Evolutionary conservation across 2,888 invertebrate species (phyloP).

Genomic region (Anticlea derivata): DNA sequence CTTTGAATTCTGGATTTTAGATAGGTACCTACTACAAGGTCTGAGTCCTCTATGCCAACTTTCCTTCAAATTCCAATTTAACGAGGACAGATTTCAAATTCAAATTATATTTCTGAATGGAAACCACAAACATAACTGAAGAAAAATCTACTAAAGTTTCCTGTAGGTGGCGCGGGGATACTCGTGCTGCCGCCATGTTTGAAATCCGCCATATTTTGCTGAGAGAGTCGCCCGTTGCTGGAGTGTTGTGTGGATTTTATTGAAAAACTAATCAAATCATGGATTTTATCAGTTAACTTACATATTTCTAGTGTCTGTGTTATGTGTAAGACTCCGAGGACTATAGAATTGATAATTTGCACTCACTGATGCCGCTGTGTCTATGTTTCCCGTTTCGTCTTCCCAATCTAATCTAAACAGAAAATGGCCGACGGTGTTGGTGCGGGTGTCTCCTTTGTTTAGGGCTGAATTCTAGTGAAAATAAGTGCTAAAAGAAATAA

Average conservation of each 20-base stretch:
- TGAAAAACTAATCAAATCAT: constrained; percentile 68
- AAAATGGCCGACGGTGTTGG: constrained; percentile 93
- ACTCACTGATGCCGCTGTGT: constrained; percentile 65
- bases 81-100: too few relatives aligned
- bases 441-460: constrained; percentile 93
- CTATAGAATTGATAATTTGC: constrained; percentile 47
- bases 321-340: constrained; percentile 63
- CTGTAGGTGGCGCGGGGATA: constrained; percentile 18
- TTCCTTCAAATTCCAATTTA: too few relatives aligned
- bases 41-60: too few relatives aligned
- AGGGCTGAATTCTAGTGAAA: constrained; percentile 84
- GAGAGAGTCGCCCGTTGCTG: constrained; percentile 75
- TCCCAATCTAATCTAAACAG: constrained; percentile 85
- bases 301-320: constrained; percentile 66
- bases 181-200: constrained; percentile 65
- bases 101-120: too few relatives aligned
- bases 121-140: neutral
- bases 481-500: constrained; percentile 86
- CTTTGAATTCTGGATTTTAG: too few relatives aligned
- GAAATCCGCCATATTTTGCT: constrained; percentile 79
- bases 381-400: constrained; percentile 74
- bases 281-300: constrained; percentile 71
- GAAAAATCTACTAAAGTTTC: neutral
- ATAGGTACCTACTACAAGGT: too few relatives aligned
- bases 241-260: constrained; percentile 71